phyloP scores from a whole-genome alignment of 1,140 invertebrate genomes.

The Calliphora vicina region DNA sequence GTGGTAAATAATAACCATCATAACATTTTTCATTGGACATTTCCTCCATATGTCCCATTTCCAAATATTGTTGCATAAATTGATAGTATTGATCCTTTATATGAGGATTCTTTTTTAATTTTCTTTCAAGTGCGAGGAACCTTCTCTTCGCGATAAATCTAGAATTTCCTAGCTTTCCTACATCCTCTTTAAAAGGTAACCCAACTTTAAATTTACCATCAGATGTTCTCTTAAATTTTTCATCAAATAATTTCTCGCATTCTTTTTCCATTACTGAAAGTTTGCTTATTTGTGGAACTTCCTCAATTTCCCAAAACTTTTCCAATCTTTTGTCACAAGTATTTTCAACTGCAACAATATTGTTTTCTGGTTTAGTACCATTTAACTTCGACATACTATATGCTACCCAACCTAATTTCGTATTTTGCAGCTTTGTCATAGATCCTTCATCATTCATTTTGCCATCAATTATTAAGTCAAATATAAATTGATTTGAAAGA shows the following conservation, averaged over 20 bases:
- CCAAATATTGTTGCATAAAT: conserved; percentile 54
- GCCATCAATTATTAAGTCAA: conserved; percentile 39
- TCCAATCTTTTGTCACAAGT: conserved; percentile 37
- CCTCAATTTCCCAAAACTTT: conserved; percentile 50
- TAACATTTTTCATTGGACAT: conserved; percentile 43
- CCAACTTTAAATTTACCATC: conserved; percentile 43
- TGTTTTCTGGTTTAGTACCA: background rate
- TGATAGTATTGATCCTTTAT: conserved; percentile 40
- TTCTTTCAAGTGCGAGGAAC: conserved; percentile 51
- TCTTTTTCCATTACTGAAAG: conserved; percentile 35
- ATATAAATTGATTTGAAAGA: conserved; percentile 45
- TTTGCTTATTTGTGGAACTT: conserved; percentile 31
- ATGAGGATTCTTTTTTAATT: conserved; percentile 46
- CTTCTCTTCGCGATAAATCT: conserved; percentile 45
- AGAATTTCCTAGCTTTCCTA: conserved; percentile 50
- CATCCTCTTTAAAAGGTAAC: conserved; percentile 41
- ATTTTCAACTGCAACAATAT: background rate
- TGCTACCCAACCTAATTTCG: conserved; percentile 43
- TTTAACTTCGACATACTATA: conserved; percentile 1
- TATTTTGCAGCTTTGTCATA: conserved; percentile 37
- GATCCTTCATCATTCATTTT: conserved; percentile 38
- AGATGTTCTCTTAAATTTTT: conserved; percentile 5
- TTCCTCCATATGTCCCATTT: conserved; percentile 56
- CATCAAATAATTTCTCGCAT: conserved; percentile 38
- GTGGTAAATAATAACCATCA: conserved; percentile 48